Conservation (phyloP, 1,140 invertebrate genomes). For the Aphelenchoides fujianensis region DNA sequence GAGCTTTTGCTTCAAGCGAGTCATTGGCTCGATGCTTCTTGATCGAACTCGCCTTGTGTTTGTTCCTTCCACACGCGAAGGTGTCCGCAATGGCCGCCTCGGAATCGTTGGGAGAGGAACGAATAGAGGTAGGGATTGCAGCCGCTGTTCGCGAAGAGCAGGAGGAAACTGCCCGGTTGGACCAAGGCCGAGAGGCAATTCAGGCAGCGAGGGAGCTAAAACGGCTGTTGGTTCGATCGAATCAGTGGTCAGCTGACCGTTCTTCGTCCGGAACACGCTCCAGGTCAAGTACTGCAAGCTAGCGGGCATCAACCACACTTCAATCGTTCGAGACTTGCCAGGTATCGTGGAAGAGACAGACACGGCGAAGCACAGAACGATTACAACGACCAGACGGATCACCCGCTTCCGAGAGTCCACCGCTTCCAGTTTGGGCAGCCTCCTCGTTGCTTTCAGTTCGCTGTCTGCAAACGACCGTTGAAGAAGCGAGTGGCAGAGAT, state of each 20-base stretch:
- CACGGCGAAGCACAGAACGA: conserved; percentile 55
- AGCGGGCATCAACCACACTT: too few relatives aligned
- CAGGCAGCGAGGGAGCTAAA: conserved; percentile 54
- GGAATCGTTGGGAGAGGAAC: conserved; percentile 53
- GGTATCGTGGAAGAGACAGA: conserved; percentile 53
- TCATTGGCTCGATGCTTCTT: not conserved
- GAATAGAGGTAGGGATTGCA: conserved; percentile 57
- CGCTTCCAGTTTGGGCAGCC: conserved; percentile 15
- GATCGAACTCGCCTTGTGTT: conserved; percentile 38
- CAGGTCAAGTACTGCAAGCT: conserved; percentile 58
- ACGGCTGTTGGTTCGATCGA: not conserved
- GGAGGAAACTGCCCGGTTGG: conserved; percentile 54
- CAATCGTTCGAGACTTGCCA: too few relatives aligned
- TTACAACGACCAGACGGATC: conserved; percentile 53
- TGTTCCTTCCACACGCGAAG: conserved; percentile 41
- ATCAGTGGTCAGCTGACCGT: conserved; percentile 33
- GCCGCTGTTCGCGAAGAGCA: conserved; percentile 54
- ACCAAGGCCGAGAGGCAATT: conserved; percentile 54
- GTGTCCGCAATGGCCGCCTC: conserved; percentile 51
- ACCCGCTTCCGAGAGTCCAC: conserved; percentile 48
- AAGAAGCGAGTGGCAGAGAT: not conserved
- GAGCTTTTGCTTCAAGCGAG: conserved; percentile 4
- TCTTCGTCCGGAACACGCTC: conserved; percentile 51
- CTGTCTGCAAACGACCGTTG: not conserved
- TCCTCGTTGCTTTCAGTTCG: not conserved